Evolutionary conservation across 1,140 invertebrate species (phyloP).

Genomic region (Hypothenemus hampei): DNA sequence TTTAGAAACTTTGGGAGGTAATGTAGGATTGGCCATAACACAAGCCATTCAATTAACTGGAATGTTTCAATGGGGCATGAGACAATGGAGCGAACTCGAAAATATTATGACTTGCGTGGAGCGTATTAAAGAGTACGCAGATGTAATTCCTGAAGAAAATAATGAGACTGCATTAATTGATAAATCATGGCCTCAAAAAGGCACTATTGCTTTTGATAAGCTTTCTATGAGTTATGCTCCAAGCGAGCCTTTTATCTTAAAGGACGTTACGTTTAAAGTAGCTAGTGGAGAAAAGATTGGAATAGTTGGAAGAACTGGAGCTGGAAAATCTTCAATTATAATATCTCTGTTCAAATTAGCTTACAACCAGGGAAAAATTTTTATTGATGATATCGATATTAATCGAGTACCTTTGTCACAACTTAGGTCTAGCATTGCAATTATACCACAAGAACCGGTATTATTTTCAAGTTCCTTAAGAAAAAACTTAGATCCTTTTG

Average conservation of each 20-base stretch:
- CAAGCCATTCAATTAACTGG: conserved; percentile 53
- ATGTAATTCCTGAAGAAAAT: conserved; percentile 31
- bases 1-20: conserved; percentile 47
- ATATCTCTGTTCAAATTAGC: conserved; percentile 65
- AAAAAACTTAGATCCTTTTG: conserved; percentile 83
- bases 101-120: conserved; percentile 66
- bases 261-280: conserved; percentile 57
- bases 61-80: conserved; percentile 68
- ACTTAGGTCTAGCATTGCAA: conserved; percentile 67
- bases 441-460: conserved; percentile 81
- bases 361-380: conserved; percentile 64
- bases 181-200: conserved; percentile 34
- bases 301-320: conserved; percentile 50
- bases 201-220: conserved; percentile 39
- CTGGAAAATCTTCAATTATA: conserved; percentile 71
- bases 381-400: conserved; percentile 67
- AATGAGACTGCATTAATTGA: conserved; percentile 47
- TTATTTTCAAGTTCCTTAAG: conserved; percentile 76
- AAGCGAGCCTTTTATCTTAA: conserved; percentile 60
- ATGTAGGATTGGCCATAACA: conserved; percentile 55
- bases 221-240: conserved; percentile 64
- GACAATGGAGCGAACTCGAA: conserved; percentile 68
- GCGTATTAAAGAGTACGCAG: conserved; percentile 47
- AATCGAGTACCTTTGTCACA: conserved; percentile 59
- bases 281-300: conserved; percentile 56